A percentile compares a stretch with the other conserved stretches of the same genome.
These are phyloP conservation scores for Pipistrellus pipistrellus DNA, from an alignment of 2,797 vertebrate genomes.

Conservation along the genomic window DNA sequence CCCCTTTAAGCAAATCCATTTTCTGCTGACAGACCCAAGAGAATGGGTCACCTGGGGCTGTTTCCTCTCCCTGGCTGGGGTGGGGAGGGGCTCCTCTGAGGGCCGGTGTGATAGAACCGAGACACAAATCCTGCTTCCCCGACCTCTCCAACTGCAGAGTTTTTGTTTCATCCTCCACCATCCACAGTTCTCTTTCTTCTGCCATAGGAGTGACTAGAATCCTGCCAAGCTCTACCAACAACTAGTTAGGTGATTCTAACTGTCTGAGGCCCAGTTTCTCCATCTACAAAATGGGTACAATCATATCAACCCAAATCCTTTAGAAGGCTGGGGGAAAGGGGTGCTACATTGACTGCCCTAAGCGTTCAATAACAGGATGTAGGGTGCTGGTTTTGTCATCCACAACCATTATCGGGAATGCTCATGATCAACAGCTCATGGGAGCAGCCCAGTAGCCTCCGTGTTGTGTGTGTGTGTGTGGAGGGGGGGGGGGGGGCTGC, in stretches of 20 bases:
- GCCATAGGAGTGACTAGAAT: not conserved
- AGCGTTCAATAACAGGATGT: not conserved
- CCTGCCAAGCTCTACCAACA: not conserved
- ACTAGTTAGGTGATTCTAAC: not conserved
- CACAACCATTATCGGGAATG: rapidly evolving
- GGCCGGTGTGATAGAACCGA: not conserved
- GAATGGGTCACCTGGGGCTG: not conserved
- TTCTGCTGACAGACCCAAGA: not conserved
- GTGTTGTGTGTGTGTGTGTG: no score
- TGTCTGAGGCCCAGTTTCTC: constrained; percentile 19
- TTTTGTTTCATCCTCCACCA: not conserved
- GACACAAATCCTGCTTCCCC: not conserved
- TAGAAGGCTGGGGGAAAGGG: not conserved
- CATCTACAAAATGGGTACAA: not conserved
- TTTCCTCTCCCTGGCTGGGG: not conserved
- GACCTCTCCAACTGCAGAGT: not conserved
- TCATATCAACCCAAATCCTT: not conserved
- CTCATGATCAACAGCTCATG: not conserved
- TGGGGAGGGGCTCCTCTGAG: not conserved
- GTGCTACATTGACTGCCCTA: not conserved
- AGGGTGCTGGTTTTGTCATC: not conserved
- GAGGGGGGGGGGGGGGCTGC: rapidly evolving
- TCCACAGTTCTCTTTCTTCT: not conserved
- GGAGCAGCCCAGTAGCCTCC: not conserved
- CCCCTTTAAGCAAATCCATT: constrained; percentile 50